Percentiles rank a stretch among this genome's conserved stretches.
phyloP scores from a whole-genome alignment of 2,888 invertebrate species.

The Bruchidius siliquastri region DNA sequence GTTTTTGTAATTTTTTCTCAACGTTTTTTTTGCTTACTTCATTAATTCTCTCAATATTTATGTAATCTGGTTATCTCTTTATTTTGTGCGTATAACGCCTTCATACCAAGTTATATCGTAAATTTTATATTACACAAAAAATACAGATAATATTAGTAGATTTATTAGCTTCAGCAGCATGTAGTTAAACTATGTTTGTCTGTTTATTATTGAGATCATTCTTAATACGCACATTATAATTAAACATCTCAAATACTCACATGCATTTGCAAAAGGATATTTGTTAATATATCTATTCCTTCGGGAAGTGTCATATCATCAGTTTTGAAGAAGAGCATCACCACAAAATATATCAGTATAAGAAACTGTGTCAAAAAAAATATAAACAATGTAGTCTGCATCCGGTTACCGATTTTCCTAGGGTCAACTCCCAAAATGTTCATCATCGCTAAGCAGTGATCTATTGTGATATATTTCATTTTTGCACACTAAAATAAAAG shows the following conservation, averaged over 20 bases:
- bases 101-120: no score
- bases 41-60: no score
- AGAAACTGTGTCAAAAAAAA: background rate
- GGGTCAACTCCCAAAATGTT: background rate
- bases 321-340: background rate
- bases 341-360: background rate
- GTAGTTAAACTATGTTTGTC: no score
- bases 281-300: background rate
- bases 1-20: no score
- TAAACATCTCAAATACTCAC: background rate
- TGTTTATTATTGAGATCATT: no score
- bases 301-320: background rate
- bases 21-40: no score
- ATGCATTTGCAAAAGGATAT: background rate
- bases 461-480: background rate
- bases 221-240: no score
- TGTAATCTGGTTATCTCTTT: no score
- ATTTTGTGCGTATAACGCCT: no score
- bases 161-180: no score
- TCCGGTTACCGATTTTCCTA: background rate
- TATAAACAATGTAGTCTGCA: background rate
- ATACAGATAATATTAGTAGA: no score
- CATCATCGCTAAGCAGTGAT: background rate
- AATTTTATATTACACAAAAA: no score
- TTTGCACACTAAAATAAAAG: background rate